phyloP scores from a whole-genome alignment of 2,797 vertebrate genomes.

The Parambassis ranga region DNA sequence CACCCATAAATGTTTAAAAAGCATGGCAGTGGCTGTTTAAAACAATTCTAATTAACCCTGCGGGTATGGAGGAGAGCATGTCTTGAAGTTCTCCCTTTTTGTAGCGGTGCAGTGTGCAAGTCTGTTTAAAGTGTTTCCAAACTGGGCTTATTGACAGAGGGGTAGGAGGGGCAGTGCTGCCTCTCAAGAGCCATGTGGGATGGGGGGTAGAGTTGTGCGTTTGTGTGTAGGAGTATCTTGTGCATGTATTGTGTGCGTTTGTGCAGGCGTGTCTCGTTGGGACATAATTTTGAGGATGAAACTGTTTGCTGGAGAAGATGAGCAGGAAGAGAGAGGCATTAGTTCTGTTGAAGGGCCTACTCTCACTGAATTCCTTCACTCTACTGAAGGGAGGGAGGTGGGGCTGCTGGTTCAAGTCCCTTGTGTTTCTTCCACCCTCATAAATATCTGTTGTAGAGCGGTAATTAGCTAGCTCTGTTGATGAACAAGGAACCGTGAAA shows the following conservation, averaged over 20 bases:
- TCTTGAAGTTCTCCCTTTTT: conserved; percentile 67
- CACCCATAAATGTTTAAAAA: conserved; percentile 82
- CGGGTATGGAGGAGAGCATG: conserved; percentile 66
- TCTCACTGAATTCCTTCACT: conserved; percentile 5
- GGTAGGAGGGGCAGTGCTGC: conserved; percentile 50
- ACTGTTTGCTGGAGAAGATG: conserved; percentile 33
- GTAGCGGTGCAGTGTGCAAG: conserved; percentile 53
- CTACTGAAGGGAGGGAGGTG: neutral
- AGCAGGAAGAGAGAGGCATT: conserved; percentile 19
- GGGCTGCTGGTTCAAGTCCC: conserved; percentile 56
- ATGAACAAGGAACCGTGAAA: neutral
- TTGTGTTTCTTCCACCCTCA: conserved; percentile 15
- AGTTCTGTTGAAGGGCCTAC: conserved; percentile 38
- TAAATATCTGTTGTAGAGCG: conserved; percentile 34
- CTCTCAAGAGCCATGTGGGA: conserved; percentile 46
- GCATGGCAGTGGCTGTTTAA: conserved; percentile 75
- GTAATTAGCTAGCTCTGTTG: conserved; percentile 36
- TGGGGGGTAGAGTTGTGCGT: conserved; percentile 6
- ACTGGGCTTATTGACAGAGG: conserved; percentile 72
- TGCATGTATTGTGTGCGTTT: conserved; percentile 45
- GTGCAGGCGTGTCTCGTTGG: conserved; percentile 53
- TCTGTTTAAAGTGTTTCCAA: conserved; percentile 79
- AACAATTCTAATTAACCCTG: conserved; percentile 83
- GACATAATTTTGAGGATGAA: conserved; percentile 51
- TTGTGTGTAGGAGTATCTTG: neutral